A percentile compares a stretch with the other conserved stretches of the same genome.
phyloP scores from a whole-genome alignment of 2,888 invertebrate genomes.

The Stenotaenia linearis region DNA sequence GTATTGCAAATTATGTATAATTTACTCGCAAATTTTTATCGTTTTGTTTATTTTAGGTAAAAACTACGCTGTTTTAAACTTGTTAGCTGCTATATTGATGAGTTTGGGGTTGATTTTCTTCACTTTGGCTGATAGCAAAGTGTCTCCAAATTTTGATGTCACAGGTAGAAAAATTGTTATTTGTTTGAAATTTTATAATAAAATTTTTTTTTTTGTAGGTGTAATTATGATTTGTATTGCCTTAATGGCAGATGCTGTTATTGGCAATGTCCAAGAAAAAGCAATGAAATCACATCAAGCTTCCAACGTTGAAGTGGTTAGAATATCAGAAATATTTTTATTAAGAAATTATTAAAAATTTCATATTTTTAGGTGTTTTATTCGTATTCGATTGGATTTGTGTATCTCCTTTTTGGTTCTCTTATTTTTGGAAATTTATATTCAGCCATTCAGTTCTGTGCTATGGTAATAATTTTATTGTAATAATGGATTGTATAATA shows the following conservation, averaged over 20 bases:
- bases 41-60: conserved; percentile 55
- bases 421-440: conserved; percentile 65
- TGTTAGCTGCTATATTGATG: conserved; percentile 77
- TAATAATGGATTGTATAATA: conserved; percentile 33
- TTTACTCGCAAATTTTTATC: not conserved
- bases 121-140: conserved; percentile 68
- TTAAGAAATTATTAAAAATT: not conserved
- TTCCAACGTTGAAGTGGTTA: conserved; percentile 77
- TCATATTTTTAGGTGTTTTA: conserved; percentile 58
- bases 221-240: conserved; percentile 62
- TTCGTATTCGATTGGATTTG: conserved; percentile 81
- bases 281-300: conserved; percentile 79
- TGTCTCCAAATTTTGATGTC: conserved; percentile 56
- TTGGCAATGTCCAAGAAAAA: conserved; percentile 96
- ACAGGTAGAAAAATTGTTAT: conserved; percentile 48
- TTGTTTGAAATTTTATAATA: no score
- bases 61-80: conserved; percentile 73
- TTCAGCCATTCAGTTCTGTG: conserved; percentile 69
- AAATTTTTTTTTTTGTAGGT: conserved; percentile 46
- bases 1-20: conserved; percentile 39
- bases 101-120: conserved; percentile 85
- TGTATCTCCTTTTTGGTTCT: conserved; percentile 71
- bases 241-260: conserved; percentile 85
- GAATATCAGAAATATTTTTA: not conserved
- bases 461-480: conserved; percentile 55